Percentiles rank a stretch among this genome's conserved stretches.
Conservation (phyloP, 2,888 invertebrate species). For the Andrena trimmerana region DNA sequence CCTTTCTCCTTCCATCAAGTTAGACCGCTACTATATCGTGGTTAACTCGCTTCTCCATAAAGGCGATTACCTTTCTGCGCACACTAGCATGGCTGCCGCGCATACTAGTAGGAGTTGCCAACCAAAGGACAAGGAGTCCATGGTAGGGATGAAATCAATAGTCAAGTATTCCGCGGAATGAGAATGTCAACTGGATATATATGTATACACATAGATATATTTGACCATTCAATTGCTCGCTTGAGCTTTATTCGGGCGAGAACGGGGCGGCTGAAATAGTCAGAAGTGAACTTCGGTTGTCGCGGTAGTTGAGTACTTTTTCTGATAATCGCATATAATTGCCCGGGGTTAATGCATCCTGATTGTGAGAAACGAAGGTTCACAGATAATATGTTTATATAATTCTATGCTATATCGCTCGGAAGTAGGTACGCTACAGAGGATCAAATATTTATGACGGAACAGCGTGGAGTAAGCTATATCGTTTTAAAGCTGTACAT, state of each 20-base stretch:
- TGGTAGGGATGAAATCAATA: constrained; percentile 72
- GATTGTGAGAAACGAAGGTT: neutral
- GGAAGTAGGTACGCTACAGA: neutral
- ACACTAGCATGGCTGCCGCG: constrained; percentile 61
- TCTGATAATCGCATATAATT: neutral
- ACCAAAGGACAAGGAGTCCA: constrained; percentile 57
- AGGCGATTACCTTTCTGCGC: constrained; percentile 65
- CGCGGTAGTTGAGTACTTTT: neutral
- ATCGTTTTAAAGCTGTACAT: neutral
- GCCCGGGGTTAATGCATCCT: neutral
- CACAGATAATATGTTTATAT: neutral
- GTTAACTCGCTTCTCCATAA: constrained; percentile 68
- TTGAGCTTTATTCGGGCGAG: constrained; percentile 55
- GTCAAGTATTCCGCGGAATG: constrained; percentile 71
- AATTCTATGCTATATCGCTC: neutral
- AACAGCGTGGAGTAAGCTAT: neutral
- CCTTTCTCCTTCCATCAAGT: constrained; percentile 59
- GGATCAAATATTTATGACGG: neutral
- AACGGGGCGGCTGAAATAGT: constrained; percentile 30
- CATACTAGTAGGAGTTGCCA: constrained; percentile 58
- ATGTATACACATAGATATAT: constrained; percentile 41
- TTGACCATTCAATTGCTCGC: constrained; percentile 59
- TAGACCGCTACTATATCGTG: constrained; percentile 69
- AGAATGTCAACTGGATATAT: constrained; percentile 61
- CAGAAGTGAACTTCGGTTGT: neutral